Percentiles rank a stretch among this genome's conserved stretches.
Conservation (phyloP, 2,797 vertebrate genomes). For the Iguana delicatissima region DNA sequence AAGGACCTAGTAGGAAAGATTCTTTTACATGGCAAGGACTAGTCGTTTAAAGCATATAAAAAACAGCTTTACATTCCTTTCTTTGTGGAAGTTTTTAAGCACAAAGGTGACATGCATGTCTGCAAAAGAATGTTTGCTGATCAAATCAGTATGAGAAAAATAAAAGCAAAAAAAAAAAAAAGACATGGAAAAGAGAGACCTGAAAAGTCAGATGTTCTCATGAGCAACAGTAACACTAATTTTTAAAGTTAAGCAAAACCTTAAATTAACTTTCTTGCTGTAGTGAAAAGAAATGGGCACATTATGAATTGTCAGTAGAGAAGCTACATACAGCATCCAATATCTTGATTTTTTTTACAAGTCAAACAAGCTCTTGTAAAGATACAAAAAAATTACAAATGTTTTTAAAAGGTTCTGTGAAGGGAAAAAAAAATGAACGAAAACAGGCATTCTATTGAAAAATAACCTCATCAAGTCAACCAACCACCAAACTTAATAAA, state of each 20-base stretch:
- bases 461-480: neutral
- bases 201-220: neutral
- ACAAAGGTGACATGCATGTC: conserved; percentile 29
- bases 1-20: neutral
- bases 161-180: conserved; percentile 3
- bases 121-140: conserved; percentile 21
- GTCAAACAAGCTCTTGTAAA: conserved; percentile 3
- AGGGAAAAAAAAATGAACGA: neutral
- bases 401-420: neutral
- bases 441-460: neutral
- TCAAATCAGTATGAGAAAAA: conserved; percentile 57
- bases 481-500: neutral
- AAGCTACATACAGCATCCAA: neutral
- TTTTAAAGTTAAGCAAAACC: neutral
- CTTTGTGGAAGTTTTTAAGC: conserved; percentile 19
- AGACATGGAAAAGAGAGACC: neutral
- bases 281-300: conserved; percentile 35
- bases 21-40: neutral
- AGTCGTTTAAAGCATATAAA: conserved; percentile 40
- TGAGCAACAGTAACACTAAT: neutral
- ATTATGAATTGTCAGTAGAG: neutral
- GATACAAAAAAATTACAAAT: neutral
- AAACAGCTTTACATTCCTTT: conserved; percentile 47
- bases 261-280: conserved; percentile 13
- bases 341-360: neutral